Evolutionary conservation across 2,888 invertebrate genomes (phyloP).

Genomic region (Aspidiotus rigidus): DNA sequence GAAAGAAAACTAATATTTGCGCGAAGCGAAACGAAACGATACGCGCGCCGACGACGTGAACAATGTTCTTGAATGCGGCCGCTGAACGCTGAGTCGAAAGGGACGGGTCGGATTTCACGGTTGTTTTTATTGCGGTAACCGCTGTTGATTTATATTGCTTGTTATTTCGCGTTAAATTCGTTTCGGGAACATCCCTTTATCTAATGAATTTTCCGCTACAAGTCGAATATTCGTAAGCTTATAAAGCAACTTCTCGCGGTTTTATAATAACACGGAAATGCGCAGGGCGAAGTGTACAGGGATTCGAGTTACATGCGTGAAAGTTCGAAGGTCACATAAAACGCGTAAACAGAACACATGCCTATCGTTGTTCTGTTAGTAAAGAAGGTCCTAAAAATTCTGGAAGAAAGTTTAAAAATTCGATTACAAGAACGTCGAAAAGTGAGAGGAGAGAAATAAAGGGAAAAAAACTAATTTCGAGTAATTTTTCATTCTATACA

Average conservation of each 20-base stretch:
- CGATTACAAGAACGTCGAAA: neutral
- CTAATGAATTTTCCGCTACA: conserved; percentile 1
- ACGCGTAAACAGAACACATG: neutral
- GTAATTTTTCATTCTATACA: too few species aligned
- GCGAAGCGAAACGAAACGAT: conserved; percentile 11
- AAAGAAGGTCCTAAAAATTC: neutral
- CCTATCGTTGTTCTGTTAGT: conserved; percentile 5
- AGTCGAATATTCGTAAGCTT: conserved; percentile 4
- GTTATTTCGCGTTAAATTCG: conserved; percentile 23
- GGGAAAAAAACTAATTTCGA: too few species aligned
- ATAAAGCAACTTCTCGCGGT: neutral
- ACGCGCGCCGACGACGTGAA: neutral
- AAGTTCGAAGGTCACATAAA: neutral
- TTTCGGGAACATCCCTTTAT: conserved; percentile 21
- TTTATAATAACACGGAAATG: neutral
- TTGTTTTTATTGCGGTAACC: conserved; percentile 19
- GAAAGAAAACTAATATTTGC: conserved; percentile 20
- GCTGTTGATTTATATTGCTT: conserved; percentile 23
- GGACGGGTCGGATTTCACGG: conserved; percentile 22
- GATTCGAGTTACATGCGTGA: conserved; percentile 16
- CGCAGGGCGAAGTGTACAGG: neutral
- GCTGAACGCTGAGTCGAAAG: conserved; percentile 17
- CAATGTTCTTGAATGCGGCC: conserved; percentile 8
- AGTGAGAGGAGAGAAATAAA: too few species aligned
- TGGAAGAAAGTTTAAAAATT: too few species aligned